Base-by-base conservation (phyloP, 2,888 invertebrate species). In the Erynnis tages region DNA sequence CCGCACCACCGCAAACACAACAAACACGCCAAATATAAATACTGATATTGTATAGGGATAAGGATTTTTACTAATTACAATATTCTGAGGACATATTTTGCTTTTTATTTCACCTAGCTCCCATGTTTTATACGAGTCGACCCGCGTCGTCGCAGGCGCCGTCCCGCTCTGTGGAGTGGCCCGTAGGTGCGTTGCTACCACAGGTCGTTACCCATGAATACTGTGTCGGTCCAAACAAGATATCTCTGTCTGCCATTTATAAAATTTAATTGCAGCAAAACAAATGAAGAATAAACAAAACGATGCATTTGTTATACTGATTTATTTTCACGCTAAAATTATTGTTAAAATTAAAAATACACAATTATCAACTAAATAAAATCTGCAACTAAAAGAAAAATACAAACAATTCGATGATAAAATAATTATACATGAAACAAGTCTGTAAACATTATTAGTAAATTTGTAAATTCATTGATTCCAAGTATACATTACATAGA, bases 1-100 rank as follows among this genome's bases (percentile, higher is more conserved):
- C n/a, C n/a, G n/a, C n/a, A n/a, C 37, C 84, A 85, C 56, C 69
- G 85, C 46, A 87, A 87, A 54, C 88, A 88, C 61, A 63, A 62
- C 55, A 89, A 89, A 58, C 89, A 89, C 59, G 66, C 82, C 44
- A 89, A 89, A 65, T 85, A 89, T 56, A 89, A 88, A 63, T 87
- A 88, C 67, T 87, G 55, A 65, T 23, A 7, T 2, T 5, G 10
- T 6, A 19, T 3, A 1, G 4, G 5, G 2, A 4, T 10, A 13
- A 30, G 32, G 8, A 11, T 32, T 14, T 32, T 4, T 30, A 30
- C 10, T 13, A 13, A 30, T 4, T 10, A 30, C 6, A 10, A 30
- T 30, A 30, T 30, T 41, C 14, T 34, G 17, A 19, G 2, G 8
- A 17, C n/a, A 0, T 17, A 14, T 6, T 17, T 4, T 10, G 2